Evolutionary conservation across 2,888 invertebrate genomes (phyloP).

Genomic region (Acrobasis suavella): DNA sequence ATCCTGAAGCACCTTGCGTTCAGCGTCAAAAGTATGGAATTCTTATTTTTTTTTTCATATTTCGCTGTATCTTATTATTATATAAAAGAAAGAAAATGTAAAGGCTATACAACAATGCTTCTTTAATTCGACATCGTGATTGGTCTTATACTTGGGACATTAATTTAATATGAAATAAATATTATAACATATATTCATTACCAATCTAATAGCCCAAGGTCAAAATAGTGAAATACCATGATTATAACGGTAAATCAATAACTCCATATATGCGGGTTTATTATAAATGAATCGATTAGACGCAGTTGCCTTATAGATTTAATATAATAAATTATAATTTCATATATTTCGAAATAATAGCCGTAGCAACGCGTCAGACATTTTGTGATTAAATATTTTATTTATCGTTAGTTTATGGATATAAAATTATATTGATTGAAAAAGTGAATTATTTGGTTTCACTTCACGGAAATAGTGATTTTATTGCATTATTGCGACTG

Average conservation of each 20-base stretch:
- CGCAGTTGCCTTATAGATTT: conserved; percentile 1
- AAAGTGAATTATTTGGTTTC: not conserved
- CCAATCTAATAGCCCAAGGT: too few species aligned
- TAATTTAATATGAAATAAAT: too few species aligned
- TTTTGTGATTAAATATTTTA: conserved; percentile 5
- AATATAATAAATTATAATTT: conserved; percentile 1
- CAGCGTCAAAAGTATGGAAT: too few species aligned
- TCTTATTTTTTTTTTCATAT: too few species aligned
- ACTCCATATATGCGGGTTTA: conserved; percentile 8
- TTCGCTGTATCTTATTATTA: too few species aligned
- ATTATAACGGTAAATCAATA: not conserved
- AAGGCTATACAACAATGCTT: too few species aligned
- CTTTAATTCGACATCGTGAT: too few species aligned
- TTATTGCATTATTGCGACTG: not conserved
- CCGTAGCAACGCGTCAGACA: not conserved
- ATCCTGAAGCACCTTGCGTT: too few species aligned
- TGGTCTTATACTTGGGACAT: too few species aligned
- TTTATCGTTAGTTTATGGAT: not conserved
- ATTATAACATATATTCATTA: too few species aligned
- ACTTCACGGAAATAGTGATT: not conserved
- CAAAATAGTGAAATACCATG: too few species aligned
- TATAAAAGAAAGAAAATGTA: too few species aligned
- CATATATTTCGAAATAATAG: not conserved
- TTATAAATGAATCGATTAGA: conserved; percentile 12
- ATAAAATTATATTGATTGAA: not conserved